A percentile compares a stretch with the other conserved stretches of the same genome.
phyloP scores from a whole-genome alignment of 1,140 invertebrate genomes.

The Ceratosolen solmsi region DNA sequence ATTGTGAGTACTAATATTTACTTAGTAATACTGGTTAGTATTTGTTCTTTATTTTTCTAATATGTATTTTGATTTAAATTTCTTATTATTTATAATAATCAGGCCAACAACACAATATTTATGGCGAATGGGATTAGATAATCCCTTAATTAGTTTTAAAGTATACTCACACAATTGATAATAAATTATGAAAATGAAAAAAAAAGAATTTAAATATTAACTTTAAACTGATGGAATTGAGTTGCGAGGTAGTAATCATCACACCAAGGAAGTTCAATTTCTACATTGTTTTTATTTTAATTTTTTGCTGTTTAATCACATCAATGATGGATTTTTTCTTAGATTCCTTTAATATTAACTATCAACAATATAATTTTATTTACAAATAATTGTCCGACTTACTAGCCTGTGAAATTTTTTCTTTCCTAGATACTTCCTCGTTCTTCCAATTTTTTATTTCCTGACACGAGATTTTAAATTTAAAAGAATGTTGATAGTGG shows the following conservation, averaged over 20 bases:
- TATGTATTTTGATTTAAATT: neutral
- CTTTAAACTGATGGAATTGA: neutral
- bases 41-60: neutral
- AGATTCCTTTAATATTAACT: neutral
- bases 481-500: too few relatives aligned
- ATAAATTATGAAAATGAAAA: neutral
- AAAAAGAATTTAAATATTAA: neutral
- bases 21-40: too few relatives aligned
- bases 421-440: neutral
- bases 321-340: neutral
- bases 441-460: neutral
- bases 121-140: neutral
- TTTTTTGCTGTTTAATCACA: neutral
- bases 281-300: neutral
- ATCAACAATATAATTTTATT: slow-evolving; percentile 2
- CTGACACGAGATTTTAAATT: too few relatives aligned
- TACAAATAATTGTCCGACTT: neutral
- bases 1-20: neutral
- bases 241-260: too few relatives aligned
- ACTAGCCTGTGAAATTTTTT: neutral
- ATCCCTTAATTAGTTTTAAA: neutral
- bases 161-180: neutral
- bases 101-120: neutral
- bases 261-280: too few relatives aligned
- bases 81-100: neutral